phyloP scores from a whole-genome alignment of 2,888 invertebrate species.

The Selenia dentaria region DNA sequence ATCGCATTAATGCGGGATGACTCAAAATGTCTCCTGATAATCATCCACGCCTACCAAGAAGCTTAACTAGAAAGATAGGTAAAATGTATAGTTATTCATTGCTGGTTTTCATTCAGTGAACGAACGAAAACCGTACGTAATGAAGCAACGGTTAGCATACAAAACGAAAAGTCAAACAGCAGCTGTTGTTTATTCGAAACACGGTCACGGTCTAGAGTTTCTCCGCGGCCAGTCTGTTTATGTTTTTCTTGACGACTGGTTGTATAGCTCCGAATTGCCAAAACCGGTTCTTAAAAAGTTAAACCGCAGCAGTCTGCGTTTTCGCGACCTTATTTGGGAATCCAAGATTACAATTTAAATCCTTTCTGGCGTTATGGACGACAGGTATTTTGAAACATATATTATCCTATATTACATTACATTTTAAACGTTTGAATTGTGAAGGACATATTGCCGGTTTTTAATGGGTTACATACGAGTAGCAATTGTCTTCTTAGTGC shows the following conservation, averaged over 20 bases:
- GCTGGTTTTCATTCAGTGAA: constrained; percentile 21
- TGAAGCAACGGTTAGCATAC: constrained; percentile 32
- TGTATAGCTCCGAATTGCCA: constrained; percentile 48
- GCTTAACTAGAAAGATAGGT: neutral
- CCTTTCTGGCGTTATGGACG: constrained; percentile 53
- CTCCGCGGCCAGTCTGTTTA: constrained; percentile 59
- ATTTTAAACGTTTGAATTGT: no score
- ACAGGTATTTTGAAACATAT: constrained; percentile 46
- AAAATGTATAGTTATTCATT: constrained; percentile 20
- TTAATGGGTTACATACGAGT: no score
- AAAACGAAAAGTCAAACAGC: constrained; percentile 11
- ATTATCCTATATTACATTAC: no score
- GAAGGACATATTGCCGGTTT: no score
- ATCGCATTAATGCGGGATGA: constrained; percentile 28
- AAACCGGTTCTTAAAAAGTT: constrained; percentile 57
- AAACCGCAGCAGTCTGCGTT: constrained; percentile 36
- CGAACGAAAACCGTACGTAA: constrained; percentile 14
- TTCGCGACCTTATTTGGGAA: constrained; percentile 38
- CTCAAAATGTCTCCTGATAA: constrained; percentile 30
- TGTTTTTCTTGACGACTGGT: constrained; percentile 63
- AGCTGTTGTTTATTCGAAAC: constrained; percentile 25
- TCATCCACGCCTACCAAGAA: neutral
- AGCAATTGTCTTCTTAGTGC: no score
- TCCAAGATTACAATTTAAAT: constrained; percentile 28
- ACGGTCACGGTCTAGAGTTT: constrained; percentile 39